These are phyloP conservation scores for Cybosia mesomella DNA, from an alignment of 2,888 invertebrate species.

Conservation along the genomic window DNA sequence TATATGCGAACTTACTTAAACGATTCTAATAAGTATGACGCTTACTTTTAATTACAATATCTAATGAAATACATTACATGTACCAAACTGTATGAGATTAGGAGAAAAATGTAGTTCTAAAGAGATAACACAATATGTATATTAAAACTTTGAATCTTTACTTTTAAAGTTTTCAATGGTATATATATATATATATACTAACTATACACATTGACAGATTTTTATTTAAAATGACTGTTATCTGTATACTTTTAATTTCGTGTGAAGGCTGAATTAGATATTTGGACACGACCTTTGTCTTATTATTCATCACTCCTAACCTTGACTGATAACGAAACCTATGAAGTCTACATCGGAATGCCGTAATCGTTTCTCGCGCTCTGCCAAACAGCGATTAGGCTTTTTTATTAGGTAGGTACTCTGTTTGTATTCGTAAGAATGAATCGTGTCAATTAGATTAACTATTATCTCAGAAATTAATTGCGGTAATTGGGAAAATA, in stretches of 20 bases:
- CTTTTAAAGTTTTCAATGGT: too few species aligned
- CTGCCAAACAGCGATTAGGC: background rate
- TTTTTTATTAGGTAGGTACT: background rate
- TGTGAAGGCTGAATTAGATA: slow-evolving; percentile 10
- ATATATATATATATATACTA: background rate
- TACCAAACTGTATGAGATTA: background rate
- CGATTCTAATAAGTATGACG: background rate
- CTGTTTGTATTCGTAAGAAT: background rate
- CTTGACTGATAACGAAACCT: slow-evolving; percentile 17
- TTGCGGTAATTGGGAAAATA: slow-evolving; percentile 9
- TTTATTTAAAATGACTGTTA: slow-evolving; percentile 1
- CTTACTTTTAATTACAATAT: background rate
- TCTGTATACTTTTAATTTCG: slow-evolving; percentile 6
- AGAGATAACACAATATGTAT: background rate
- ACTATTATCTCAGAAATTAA: background rate
- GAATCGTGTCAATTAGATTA: slow-evolving; percentile 5
- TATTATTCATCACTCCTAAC: slow-evolving; percentile 11
- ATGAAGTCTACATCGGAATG: background rate
- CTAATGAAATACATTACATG: slow-evolving; percentile 1
- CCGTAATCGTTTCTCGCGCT: background rate
- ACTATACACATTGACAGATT: background rate
- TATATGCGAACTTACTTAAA: slow-evolving; percentile 18
- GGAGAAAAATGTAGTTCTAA: background rate
- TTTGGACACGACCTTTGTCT: slow-evolving; percentile 14
- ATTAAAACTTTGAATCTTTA: background rate